Evolutionary conservation across 2,888 invertebrate genomes (phyloP), one percentile per base, ranked within the genome.

Genomic region (Platynereis dumerilii): DNA sequence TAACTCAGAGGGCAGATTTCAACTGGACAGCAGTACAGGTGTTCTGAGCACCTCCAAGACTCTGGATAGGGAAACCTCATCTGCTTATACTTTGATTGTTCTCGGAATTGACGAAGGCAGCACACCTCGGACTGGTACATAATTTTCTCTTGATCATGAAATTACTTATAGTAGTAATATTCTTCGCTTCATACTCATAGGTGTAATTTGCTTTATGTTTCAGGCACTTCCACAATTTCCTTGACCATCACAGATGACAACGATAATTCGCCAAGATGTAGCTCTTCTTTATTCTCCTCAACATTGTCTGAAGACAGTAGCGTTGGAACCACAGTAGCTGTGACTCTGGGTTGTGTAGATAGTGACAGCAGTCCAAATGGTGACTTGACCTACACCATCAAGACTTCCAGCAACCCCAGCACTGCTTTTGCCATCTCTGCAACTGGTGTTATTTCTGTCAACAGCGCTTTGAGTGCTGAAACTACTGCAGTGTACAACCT

Each of bases 211-310:
- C n/a, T n/a, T n/a, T n/a, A n/a, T n/a, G n/a, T n/a, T 34, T 34
- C 12, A 34, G 34, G 34, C 28, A 45, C 42, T 15, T n/a, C 45
- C 1, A 26, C 45, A 26, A 28, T 59, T 1, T 44, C 45, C 10
- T 42, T 59, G 2, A 59, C 45, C 12, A 45, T 59, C 27, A 29
- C 42, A 24, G 59, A 59, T 29, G 59, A 12, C 26, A 59, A 59
- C 22, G 59, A 59, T 45, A 24, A 59, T 45, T 26, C 26, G 15
- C 59, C 59, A 22, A 26, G n/a, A 12, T 59, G 42, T 17, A 26
- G 22, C 17, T 15, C 17, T 1, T 10, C 2, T 5, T 15, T n/a
- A 17, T 59, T 44, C 48, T 26, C 59, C 2, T 28, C 26, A n/a
- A 44, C 27, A 24, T 34, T 34, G 12, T 5, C 34, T 34, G 34